Percentiles rank a stretch among this genome's conserved stretches.
These are phyloP conservation scores for Bemisia tabaci DNA, from an alignment of 1,140 invertebrate species.

Conservation along the genomic window DNA sequence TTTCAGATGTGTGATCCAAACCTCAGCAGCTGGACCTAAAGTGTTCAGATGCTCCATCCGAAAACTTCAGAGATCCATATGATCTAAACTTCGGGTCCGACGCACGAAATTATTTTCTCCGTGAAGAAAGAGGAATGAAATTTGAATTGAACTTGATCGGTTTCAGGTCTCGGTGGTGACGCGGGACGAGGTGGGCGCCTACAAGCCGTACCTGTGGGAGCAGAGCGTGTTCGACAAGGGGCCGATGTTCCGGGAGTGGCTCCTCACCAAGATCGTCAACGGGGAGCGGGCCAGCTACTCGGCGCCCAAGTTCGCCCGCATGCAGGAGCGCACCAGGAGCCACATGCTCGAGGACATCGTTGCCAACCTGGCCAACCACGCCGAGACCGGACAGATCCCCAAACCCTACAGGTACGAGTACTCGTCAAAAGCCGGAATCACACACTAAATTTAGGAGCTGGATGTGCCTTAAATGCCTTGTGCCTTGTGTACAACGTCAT, in stretches of 20 bases:
- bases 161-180: slow-evolving; percentile 71
- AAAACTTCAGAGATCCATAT: too few relatives aligned
- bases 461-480: too few relatives aligned
- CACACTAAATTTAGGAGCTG: too few relatives aligned
- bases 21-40: too few relatives aligned
- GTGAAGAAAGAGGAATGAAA: too few relatives aligned
- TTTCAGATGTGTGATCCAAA: too few relatives aligned
- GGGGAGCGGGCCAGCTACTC: slow-evolving; percentile 93
- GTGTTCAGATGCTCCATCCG: too few relatives aligned
- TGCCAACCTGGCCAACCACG: slow-evolving; percentile 84
- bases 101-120: too few relatives aligned
- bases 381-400: slow-evolving; percentile 87
- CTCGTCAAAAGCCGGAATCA: too few relatives aligned
- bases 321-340: slow-evolving; percentile 76
- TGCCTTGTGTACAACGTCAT: too few relatives aligned
- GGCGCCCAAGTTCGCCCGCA: slow-evolving; percentile 88
- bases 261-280: slow-evolving; percentile 94
- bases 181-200: slow-evolving; percentile 90
- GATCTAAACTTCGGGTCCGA: too few relatives aligned
- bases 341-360: slow-evolving; percentile 93
- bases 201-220: slow-evolving; percentile 90
- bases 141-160: too few relatives aligned
- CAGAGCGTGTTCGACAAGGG: slow-evolving; percentile 89
- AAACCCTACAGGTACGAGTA: slow-evolving; percentile 71
- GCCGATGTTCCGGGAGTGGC: slow-evolving; percentile 79